Conservation (phyloP, 2,888 invertebrate species). For the Thecophora atra region DNA sequence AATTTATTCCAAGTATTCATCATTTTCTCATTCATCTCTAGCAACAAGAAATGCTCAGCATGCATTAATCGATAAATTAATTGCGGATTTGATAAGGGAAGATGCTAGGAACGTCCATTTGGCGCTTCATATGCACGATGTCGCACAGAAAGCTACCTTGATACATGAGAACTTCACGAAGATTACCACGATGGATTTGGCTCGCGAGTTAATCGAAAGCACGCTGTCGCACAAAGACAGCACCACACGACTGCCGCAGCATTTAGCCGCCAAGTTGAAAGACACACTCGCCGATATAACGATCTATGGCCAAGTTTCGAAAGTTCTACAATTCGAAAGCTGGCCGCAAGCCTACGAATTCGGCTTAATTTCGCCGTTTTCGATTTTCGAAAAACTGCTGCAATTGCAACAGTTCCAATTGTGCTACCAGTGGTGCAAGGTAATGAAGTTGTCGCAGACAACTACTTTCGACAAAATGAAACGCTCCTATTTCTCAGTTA, state of each 20-base stretch:
- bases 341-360: slow-evolving; percentile 72
- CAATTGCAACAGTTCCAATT: slow-evolving; percentile 66
- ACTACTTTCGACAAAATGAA: slow-evolving; percentile 53
- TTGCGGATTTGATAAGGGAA: slow-evolving; percentile 51
- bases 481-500: slow-evolving; percentile 59
- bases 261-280: slow-evolving; percentile 64
- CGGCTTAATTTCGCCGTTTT: slow-evolving; percentile 58
- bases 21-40: background rate
- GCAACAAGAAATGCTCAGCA: slow-evolving; percentile 33
- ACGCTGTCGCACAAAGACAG: slow-evolving; percentile 68
- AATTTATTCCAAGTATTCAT: background rate
- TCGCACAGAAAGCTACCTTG: slow-evolving; percentile 53
- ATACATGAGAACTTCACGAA: slow-evolving; percentile 60
- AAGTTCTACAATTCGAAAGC: slow-evolving; percentile 69
- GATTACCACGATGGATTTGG: slow-evolving; percentile 58
- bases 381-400: slow-evolving; percentile 59
- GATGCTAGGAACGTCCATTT: slow-evolving; percentile 55
- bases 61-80: slow-evolving; percentile 52
- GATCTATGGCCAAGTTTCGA: slow-evolving; percentile 72
- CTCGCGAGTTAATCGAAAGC: slow-evolving; percentile 62
- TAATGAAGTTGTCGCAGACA: slow-evolving; percentile 64
- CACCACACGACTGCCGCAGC: slow-evolving; percentile 58
- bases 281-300: slow-evolving; percentile 72
- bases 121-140: slow-evolving; percentile 53
- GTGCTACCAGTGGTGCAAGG: slow-evolving; percentile 76